Conservation (phyloP, 2,888 invertebrate species). For the Oligia fasciuncula region DNA sequence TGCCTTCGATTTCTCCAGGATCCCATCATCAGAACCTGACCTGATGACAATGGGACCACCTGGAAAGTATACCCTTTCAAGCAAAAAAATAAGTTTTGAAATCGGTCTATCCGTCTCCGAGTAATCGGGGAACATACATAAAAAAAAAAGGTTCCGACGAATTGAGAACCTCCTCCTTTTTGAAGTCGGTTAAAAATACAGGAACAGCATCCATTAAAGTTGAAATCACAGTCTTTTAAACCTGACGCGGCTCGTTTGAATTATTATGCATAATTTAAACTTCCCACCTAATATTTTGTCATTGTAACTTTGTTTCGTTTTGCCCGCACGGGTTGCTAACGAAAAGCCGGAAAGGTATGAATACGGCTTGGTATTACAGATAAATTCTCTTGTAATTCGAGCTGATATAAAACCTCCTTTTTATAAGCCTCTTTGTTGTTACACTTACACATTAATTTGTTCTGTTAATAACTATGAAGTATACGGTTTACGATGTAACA, state of each 20-base stretch:
- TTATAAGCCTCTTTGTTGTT: conserved; percentile 36
- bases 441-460: conserved; percentile 22
- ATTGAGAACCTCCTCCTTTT: too few relatives aligned
- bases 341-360: conserved; percentile 50
- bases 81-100: too few relatives aligned
- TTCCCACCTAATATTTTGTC: conserved; percentile 47
- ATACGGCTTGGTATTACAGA: conserved; percentile 46
- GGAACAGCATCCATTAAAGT: conserved; percentile 12
- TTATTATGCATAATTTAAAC: conserved; percentile 60
- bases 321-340: conserved; percentile 34
- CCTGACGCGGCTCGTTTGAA: conserved; percentile 43
- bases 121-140: too few relatives aligned
- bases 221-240: conserved; percentile 21
- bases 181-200: too few relatives aligned
- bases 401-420: conserved; percentile 37
- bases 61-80: too few relatives aligned
- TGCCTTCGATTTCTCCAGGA: too few relatives aligned
- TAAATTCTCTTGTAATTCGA: conserved; percentile 47
- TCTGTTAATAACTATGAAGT: conserved; percentile 35
- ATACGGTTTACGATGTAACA: conserved; percentile 29
- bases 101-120: too few relatives aligned
- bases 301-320: conserved; percentile 60
- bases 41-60: too few relatives aligned
- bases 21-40: too few relatives aligned
- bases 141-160: too few relatives aligned